Evolutionary conservation across 2,113 vertebrate species (phyloP).

Genomic region (Glaucidium brasilianum): DNA sequence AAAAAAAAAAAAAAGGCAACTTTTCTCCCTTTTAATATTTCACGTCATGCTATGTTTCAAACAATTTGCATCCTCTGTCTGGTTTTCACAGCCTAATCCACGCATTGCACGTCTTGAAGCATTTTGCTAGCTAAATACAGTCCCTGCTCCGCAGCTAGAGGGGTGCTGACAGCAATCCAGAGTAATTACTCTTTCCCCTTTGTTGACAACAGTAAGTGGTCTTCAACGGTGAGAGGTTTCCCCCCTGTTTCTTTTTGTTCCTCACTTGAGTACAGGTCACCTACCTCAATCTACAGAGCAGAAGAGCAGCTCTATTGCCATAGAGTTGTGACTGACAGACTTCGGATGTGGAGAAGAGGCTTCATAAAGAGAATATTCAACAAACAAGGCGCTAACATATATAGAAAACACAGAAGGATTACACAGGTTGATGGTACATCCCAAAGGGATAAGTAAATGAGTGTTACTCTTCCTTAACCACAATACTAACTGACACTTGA

Average conservation of each 20-base stretch:
- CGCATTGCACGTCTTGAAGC: background rate
- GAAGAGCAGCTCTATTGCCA: background rate
- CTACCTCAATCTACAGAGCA: background rate
- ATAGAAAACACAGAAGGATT: background rate
- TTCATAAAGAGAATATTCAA: background rate
- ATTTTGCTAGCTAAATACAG: background rate
- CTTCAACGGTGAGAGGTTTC: background rate
- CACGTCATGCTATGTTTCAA: background rate
- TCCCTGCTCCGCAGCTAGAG: background rate
- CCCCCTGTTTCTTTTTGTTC: background rate
- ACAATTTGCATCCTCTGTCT: background rate
- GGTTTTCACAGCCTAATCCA: background rate
- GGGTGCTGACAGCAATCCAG: constrained; percentile 18
- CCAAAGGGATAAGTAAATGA: background rate
- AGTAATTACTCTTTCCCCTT: constrained; percentile 9
- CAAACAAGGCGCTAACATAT: background rate
- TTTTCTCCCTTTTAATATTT: background rate
- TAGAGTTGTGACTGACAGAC: background rate
- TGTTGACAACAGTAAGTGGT: background rate
- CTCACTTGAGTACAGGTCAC: background rate
- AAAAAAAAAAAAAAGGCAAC: background rate
- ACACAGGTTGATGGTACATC: background rate
- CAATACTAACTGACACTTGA: background rate
- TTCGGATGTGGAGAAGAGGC: background rate
- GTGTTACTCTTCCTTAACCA: background rate